Conservation (phyloP, 2,888 invertebrate genomes). For the Dasysyrphus tricinctus region DNA sequence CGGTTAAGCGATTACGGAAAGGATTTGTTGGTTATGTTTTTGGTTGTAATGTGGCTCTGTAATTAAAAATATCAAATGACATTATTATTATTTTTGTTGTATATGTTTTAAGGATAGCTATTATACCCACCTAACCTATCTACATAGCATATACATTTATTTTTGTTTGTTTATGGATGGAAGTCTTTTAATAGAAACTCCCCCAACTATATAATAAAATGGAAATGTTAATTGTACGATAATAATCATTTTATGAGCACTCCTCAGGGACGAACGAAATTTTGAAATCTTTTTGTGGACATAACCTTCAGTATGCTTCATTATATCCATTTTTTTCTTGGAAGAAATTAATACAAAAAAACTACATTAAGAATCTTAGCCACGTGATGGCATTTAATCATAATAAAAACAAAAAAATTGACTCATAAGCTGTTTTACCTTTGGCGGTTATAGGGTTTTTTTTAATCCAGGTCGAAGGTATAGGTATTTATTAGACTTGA, state of each 20-base stretch:
- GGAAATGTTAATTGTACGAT: neutral
- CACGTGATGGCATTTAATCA: neutral
- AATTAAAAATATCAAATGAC: slow-evolving; percentile 21
- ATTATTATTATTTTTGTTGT: neutral
- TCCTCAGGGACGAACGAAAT: neutral
- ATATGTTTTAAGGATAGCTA: neutral
- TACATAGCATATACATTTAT: neutral
- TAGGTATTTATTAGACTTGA: no score
- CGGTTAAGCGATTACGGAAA: neutral
- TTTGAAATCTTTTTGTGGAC: neutral
- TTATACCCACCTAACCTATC: neutral
- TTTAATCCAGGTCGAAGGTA: no score
- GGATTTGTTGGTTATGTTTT: neutral
- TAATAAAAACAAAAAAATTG: no score
- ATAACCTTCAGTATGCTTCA: neutral
- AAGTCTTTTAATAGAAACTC: neutral
- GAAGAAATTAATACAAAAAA: neutral
- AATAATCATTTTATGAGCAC: neutral
- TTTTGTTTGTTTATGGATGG: neutral
- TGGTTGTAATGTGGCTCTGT: neutral
- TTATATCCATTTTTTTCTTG: neutral
- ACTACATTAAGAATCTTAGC: neutral
- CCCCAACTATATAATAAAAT: neutral
- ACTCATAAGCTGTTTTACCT: neutral
- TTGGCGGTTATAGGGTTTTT: no score